A percentile compares a stretch with the other conserved stretches of the same genome.
These are phyloP conservation scores for Gymnarchus niloticus DNA, from an alignment of 2,113 vertebrate genomes.

Conservation along the genomic window DNA sequence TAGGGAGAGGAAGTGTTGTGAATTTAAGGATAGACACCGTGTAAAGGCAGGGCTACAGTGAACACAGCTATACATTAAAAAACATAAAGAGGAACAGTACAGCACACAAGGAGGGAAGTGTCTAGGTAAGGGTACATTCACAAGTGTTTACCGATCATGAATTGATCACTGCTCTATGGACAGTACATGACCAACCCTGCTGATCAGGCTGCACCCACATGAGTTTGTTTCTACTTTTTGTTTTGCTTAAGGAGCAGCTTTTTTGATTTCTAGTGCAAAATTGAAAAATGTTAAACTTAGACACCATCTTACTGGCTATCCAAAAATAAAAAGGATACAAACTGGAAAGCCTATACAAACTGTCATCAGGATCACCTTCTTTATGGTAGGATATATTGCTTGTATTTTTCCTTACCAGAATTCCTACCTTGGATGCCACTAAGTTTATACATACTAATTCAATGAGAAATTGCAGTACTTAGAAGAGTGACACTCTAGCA, in stretches of 20 bases:
- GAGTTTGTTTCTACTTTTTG: not conserved
- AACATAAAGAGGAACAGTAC: no score
- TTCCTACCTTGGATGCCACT: not conserved
- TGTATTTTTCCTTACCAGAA: not conserved
- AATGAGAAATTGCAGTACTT: not conserved
- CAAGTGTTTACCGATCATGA: not conserved
- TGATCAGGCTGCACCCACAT: no score
- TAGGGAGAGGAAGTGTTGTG: no score
- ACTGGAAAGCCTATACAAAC: no score
- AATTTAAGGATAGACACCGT: no score
- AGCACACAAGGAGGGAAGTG: not conserved
- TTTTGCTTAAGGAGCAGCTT: not conserved
- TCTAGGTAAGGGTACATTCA: not conserved
- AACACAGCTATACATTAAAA: no score
- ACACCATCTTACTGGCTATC: not conserved
- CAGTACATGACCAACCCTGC: not conserved
- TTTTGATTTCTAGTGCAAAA: not conserved
- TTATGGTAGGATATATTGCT: not conserved
- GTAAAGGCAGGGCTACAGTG: no score
- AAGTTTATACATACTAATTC: slow-evolving; percentile 10
- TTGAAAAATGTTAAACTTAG: not conserved
- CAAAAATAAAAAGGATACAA: not conserved
- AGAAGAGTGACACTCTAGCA: not conserved
- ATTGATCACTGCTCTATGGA: not conserved
- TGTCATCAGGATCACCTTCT: not conserved